phyloP scores from a whole-genome alignment of 64 coral and sea anemone genomes.

The Montipora cactus region DNA sequence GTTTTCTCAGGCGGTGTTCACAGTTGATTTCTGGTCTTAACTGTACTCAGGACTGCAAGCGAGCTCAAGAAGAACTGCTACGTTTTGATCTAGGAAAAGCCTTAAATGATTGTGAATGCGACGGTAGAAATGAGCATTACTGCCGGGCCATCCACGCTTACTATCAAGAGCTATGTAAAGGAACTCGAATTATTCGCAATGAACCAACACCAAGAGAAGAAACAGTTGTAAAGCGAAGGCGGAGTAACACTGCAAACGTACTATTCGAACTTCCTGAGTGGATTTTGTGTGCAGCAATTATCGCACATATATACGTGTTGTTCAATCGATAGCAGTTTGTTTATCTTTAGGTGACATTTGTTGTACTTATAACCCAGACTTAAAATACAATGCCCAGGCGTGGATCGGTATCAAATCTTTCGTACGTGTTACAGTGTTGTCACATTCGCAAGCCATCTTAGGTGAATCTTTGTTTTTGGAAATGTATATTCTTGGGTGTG shows the following conservation, averaged over 20 bases:
- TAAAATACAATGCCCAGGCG: not conserved
- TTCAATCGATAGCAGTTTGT: slow-evolving; percentile 46
- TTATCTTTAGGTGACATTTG: slow-evolving; percentile 25
- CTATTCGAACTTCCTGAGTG: slow-evolving; percentile 27
- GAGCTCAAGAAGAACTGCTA: slow-evolving; percentile 24
- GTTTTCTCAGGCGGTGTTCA: slow-evolving; percentile 48
- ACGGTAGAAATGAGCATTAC: slow-evolving; percentile 47
- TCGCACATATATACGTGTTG: not conserved
- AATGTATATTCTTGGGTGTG: no score
- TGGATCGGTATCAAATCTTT: not conserved
- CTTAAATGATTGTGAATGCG: slow-evolving; percentile 70
- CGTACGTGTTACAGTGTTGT: slow-evolving; percentile 20
- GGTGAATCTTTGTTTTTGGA: not conserved
- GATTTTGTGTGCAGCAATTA: slow-evolving; percentile 35
- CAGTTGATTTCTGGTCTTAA: slow-evolving; percentile 50
- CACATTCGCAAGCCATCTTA: not conserved
- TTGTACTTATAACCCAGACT: slow-evolving; percentile 37
- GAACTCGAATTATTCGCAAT: not conserved
- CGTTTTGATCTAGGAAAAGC: slow-evolving; percentile 14
- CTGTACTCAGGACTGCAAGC: slow-evolving; percentile 54
- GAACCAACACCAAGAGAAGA: not conserved
- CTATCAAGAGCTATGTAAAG: slow-evolving; percentile 50
- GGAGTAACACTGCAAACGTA: not conserved
- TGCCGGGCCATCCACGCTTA: slow-evolving; percentile 58
- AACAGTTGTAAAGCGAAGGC: not conserved